Evolutionary conservation across 1,140 invertebrate genomes (phyloP).

Genomic region (Meloidogyne hapla): DNA sequence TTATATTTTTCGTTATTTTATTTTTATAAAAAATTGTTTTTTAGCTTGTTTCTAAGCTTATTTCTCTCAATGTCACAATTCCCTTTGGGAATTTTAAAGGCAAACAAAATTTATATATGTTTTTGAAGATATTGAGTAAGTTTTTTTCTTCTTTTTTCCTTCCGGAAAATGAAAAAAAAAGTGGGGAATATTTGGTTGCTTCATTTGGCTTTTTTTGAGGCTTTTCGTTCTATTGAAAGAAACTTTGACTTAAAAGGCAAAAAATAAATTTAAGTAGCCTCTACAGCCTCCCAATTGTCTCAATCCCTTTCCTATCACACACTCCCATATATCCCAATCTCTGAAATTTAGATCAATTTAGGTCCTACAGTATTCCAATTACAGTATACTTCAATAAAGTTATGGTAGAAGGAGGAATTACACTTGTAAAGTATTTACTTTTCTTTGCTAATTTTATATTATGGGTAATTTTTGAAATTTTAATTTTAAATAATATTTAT

Average conservation of each 20-base stretch:
- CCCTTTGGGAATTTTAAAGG: neutral
- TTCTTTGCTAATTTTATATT: conserved; percentile 62
- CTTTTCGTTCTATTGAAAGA: too few species aligned
- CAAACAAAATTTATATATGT: too few species aligned
- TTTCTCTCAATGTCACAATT: neutral
- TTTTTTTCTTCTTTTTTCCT: neutral
- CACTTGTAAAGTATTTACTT: conserved; percentile 62
- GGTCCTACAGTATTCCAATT: too few species aligned
- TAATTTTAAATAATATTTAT: neutral
- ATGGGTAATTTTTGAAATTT: conserved; percentile 49
- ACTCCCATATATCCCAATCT: too few species aligned
- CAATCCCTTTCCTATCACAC: too few species aligned
- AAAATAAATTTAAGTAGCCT: too few species aligned
- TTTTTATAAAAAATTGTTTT: neutral
- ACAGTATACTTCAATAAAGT: neutral
- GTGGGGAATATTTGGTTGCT: neutral
- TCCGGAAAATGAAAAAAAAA: neutral
- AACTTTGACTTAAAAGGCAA: too few species aligned
- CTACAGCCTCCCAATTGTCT: too few species aligned
- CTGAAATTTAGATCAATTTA: too few species aligned
- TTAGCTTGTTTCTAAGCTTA: neutral
- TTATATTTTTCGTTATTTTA: neutral
- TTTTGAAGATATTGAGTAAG: too few species aligned
- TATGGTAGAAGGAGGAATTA: conserved; percentile 63
- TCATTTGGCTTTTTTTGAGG: neutral